Conservation (phyloP, 2,888 invertebrate species). For the Halocaridina rubra region DNA sequence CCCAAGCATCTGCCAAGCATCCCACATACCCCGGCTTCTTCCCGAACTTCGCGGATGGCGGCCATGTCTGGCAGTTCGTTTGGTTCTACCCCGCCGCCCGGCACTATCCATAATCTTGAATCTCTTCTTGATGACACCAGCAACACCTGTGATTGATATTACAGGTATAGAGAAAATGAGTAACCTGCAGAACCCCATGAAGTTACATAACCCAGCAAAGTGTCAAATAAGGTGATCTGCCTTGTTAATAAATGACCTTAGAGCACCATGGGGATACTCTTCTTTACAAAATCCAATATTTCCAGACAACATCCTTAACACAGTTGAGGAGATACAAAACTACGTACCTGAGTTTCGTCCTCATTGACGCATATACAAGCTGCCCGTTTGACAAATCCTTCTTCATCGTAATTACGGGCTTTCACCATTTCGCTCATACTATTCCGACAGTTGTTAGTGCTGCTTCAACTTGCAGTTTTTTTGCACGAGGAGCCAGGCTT, state of each 20-base stretch:
- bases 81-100: constrained; percentile 96
- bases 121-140: constrained; percentile 91
- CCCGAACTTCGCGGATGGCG: constrained; percentile 91
- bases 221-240: not conserved
- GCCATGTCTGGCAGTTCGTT: constrained; percentile 88
- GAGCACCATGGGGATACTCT: not conserved
- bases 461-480: not conserved
- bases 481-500: not conserved
- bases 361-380: constrained; percentile 61
- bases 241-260: not conserved
- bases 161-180: too few relatives aligned
- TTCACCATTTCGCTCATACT: constrained; percentile 44
- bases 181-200: too few relatives aligned
- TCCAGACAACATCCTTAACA: not conserved
- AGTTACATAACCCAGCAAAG: too few relatives aligned
- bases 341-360: constrained; percentile 52
- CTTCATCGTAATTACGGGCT: constrained; percentile 57
- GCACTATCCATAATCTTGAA: constrained; percentile 95
- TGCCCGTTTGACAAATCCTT: constrained; percentile 58
- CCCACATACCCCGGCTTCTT: constrained; percentile 96
- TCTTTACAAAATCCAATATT: not conserved
- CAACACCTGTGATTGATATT: too few relatives aligned
- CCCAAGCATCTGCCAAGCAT: constrained; percentile 90
- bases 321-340: not conserved
- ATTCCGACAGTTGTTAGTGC: not conserved